A percentile compares a stretch with the other conserved stretches of the same genome.
These are phyloP conservation scores for Ploceus nigricollis DNA, from an alignment of 2,113 vertebrate species.

Conservation along the genomic window DNA sequence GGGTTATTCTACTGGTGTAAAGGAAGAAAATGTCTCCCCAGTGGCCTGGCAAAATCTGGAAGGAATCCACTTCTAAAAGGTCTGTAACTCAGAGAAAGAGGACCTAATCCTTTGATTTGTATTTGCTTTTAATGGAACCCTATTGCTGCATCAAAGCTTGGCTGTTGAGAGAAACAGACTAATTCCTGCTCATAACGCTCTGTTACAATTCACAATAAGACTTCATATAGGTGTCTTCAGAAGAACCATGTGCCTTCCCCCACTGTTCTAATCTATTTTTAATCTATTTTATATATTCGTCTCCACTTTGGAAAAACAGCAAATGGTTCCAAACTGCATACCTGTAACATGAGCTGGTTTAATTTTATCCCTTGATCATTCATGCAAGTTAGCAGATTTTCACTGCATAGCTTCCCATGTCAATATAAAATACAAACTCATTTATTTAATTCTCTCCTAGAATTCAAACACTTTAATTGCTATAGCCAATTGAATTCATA, in stretches of 20 bases:
- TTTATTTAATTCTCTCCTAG: not conserved
- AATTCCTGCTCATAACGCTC: not conserved
- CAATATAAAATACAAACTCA: not conserved
- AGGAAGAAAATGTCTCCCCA: not conserved
- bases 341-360: not conserved
- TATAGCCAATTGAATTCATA: not conserved
- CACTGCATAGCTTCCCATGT: not conserved
- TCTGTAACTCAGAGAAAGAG: not conserved
- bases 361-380: slow-evolving; percentile 1
- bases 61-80: not conserved
- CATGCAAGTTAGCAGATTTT: not conserved
- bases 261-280: not conserved
- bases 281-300: not conserved
- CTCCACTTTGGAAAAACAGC: not conserved
- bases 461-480: not conserved
- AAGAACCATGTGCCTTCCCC: not conserved
- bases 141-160: not conserved
- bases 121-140: not conserved
- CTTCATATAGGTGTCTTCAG: not conserved
- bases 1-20: not conserved
- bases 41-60: not conserved
- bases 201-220: not conserved
- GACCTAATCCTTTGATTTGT: not conserved
- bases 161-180: not conserved
- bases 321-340: not conserved